Percentiles rank a stretch among this genome's conserved stretches.
phyloP scores from a whole-genome alignment of 2,113 vertebrate genomes.

The Perca flavescens region DNA sequence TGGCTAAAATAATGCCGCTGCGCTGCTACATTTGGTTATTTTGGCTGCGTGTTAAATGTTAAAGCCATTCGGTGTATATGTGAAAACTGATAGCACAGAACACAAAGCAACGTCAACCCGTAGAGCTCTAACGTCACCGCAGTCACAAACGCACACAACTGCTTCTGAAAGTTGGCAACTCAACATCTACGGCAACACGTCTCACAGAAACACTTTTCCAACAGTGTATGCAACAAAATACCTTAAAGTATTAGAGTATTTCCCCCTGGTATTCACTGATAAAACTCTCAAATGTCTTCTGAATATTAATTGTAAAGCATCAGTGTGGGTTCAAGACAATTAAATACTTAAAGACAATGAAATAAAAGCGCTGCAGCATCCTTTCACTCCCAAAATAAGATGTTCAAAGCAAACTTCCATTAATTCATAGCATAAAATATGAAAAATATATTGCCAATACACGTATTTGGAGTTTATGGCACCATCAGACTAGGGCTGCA shows the following conservation, averaged over 20 bases:
- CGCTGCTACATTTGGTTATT: conserved; percentile 10
- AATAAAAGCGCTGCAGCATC: not conserved
- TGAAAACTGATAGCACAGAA: conserved; percentile 21
- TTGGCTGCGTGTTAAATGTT: conserved; percentile 42
- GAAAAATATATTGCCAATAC: not conserved
- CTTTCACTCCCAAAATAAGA: not conserved
- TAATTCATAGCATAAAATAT: not conserved
- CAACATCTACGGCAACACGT: not conserved
- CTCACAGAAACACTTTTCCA: not conserved
- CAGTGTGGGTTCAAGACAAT: not conserved
- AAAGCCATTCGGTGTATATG: not conserved
- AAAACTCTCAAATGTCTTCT: too few species aligned
- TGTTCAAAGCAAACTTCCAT: not conserved
- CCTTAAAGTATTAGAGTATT: not conserved
- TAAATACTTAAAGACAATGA: not conserved
- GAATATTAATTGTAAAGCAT: not conserved
- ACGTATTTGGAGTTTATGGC: not conserved
- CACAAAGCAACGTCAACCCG: conserved; percentile 38
- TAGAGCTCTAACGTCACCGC: not conserved
- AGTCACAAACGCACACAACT: not conserved
- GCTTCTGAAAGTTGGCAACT: not conserved
- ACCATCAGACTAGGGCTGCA: not conserved
- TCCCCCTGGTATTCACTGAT: too few species aligned
- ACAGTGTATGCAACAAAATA: too few species aligned
- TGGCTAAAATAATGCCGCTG: not conserved